Base-by-base conservation (phyloP, 1,140 invertebrate species). In the Zaprionus gabonicus region DNA sequence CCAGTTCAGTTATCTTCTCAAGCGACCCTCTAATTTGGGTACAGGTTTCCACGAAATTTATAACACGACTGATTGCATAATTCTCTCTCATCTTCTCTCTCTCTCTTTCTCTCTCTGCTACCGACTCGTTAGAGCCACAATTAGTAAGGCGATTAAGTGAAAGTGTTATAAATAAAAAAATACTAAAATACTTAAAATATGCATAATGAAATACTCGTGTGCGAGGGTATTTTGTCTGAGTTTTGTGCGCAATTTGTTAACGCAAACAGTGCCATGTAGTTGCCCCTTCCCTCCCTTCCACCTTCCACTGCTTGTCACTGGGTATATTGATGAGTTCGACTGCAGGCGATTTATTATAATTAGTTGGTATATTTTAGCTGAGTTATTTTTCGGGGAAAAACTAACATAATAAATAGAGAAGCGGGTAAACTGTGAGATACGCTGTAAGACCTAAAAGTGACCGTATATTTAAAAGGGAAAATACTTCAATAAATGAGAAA, bases 141-240 rank as follows among this genome's bases (percentile, higher is more conserved):
- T 90, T 90, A 90, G 79, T 68, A 46, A 46, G 63, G 60, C 76
- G 13, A 75, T 90, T 90, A 90, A 82, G 86, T 85, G 85, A 90
- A 90, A 90, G 85, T 90, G 79, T 80, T 90, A 85, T 91, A 85
- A 88, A 90, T 80, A 71, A 58, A 80, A 20, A 20, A 23, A 49
- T 49, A 49, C 46, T 20, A 20, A 69, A 74, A 70, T 49, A 36
- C 71, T 67, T 12, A 55, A 66, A 62, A 46, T 66, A 81, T 73
- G 49, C 41, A 13, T 41, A n/a, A 41, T 41, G 38, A 41, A 41
- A 41, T 41, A 41, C 38, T 15, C 38, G 38, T 41, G 38, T 41
- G 38, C 38, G 38, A 41, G 38, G 38, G 38, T 7, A 41, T 41
- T 41, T 41, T 41, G 38, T 41, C 38, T 4, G 25, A 27, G 27